Base-by-base conservation (phyloP, 2,888 invertebrate species). In the Torymus auratus region DNA sequence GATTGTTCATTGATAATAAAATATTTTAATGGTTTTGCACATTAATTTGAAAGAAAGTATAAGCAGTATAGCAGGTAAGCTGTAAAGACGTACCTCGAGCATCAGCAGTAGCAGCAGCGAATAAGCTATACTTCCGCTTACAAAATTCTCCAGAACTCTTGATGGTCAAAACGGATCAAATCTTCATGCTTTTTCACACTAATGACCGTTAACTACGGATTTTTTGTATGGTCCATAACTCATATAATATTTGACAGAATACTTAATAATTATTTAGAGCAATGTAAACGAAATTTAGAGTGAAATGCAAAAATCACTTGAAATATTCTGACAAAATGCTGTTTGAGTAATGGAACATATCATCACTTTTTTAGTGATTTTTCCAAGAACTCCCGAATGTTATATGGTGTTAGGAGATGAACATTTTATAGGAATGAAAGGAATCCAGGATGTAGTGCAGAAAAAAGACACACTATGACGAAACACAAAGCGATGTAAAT, bases 31-130 rank as follows among this genome's bases (percentile, higher is more conserved):
- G 7, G 41, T 13, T 58, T 58, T 64, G 11, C 64, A 52, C 17
- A 50, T 62, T 23, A 5, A 61, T 20, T 65, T 64, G 53, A 50
- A 78, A 60, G 14, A 61, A 62, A 61, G n/a, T 14, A 58, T 5
- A 64, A 82, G 78, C 74, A 80, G 53, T 74, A 67, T 84, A 82
- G 83, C 84, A 82, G 87, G 87, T 87, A 90, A 90, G 89, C 89
- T 88, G 85, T 86, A 83, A 86, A 89, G 85, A 91, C 90, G 87
- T 91, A 91, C 90, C 90, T 91, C 89, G 86, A 89, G 88, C 88
- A 85, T 87, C 88, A 88, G 88, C 90, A 86, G 89, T 87, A 88
- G 88, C 87, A 88, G 87, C 75, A 88, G 86, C 77, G 86, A 89
- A 87, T 88, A 88, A 89, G 87, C 88, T 86, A 87, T 86, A 86